Percentiles rank a stretch among this genome's conserved stretches.
Evolutionary conservation across 2,797 vertebrate species (phyloP).

Genomic region (Staurois parvus): DNA sequence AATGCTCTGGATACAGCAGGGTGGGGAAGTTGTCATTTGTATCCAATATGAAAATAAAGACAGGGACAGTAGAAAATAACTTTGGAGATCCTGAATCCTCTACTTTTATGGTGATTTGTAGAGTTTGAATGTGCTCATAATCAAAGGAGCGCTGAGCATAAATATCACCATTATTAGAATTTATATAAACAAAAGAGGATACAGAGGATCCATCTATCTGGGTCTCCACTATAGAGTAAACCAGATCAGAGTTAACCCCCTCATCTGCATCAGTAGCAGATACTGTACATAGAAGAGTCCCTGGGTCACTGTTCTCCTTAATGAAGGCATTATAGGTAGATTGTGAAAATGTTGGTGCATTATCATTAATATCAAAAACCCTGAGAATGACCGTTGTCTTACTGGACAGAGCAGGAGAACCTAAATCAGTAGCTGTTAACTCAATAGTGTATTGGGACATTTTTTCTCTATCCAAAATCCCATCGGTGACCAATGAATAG

Average conservation of each 20-base stretch:
- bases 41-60: conserved; percentile 50
- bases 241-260: conserved; percentile 36
- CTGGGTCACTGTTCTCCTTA: conserved; percentile 51
- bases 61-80: conserved; percentile 32
- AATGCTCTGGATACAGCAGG: conserved; percentile 28
- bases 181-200: conserved; percentile 51
- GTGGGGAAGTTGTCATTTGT: conserved; percentile 45
- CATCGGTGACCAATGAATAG: conserved; percentile 85
- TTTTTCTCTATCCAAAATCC: conserved; percentile 40
- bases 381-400: conserved; percentile 6
- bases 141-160: conserved; percentile 53
- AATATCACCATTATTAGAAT: conserved; percentile 42
- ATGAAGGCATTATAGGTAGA: conserved; percentile 33
- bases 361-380: conserved; percentile 55
- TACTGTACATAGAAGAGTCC: conserved; percentile 38
- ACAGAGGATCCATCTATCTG: conserved; percentile 44
- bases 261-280: conserved; percentile 47
- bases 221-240: conserved; percentile 41
- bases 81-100: conserved; percentile 50
- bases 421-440: conserved; percentile 47
- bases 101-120: conserved; percentile 41
- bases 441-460: conserved; percentile 28
- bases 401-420: conserved; percentile 21
- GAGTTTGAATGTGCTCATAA: conserved; percentile 47
- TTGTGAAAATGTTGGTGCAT: conserved; percentile 41